Conservation (phyloP, 2,888 invertebrate genomes). For the Drosophila anomalipes region DNA sequence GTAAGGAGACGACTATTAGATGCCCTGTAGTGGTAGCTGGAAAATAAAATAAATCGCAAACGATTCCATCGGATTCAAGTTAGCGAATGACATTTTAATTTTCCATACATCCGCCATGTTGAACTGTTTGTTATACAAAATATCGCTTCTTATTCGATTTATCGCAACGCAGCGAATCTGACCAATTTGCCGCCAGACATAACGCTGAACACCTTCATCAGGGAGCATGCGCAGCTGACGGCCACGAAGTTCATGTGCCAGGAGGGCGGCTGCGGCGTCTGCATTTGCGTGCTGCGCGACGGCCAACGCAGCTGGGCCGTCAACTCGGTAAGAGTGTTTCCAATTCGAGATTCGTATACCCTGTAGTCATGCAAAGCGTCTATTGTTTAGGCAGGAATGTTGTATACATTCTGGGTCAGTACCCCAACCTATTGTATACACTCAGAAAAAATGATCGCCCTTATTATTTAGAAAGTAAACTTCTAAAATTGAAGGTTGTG, state of each 20-base stretch:
- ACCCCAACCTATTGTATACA: too few relatives aligned
- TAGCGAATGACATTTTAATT: neutral
- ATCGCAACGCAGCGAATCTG: conserved; percentile 63
- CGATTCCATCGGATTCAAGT: neutral
- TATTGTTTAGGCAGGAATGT: neutral
- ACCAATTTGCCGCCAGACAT: conserved; percentile 85
- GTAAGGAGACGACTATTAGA: neutral
- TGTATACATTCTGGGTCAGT: neutral
- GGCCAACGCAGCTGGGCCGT: conserved; percentile 86
- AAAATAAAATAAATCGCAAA: neutral
- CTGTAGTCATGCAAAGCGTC: neutral
- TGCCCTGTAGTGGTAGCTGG: neutral
- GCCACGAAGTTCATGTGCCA: conserved; percentile 89
- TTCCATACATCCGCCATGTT: neutral
- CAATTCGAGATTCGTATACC: neutral
- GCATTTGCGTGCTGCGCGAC: conserved; percentile 86
- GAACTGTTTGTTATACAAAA: neutral
- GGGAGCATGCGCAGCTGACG: conserved; percentile 87
- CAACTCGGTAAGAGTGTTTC: conserved; percentile 86
- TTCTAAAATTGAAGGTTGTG: too few relatives aligned
- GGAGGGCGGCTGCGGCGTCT: conserved; percentile 90
- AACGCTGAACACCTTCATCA: conserved; percentile 88
- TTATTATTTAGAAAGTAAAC: too few relatives aligned
- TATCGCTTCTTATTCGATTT: neutral
- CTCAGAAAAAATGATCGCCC: too few relatives aligned